Conservation (phyloP, 2,888 invertebrate genomes). For the Thelaira solivaga region DNA sequence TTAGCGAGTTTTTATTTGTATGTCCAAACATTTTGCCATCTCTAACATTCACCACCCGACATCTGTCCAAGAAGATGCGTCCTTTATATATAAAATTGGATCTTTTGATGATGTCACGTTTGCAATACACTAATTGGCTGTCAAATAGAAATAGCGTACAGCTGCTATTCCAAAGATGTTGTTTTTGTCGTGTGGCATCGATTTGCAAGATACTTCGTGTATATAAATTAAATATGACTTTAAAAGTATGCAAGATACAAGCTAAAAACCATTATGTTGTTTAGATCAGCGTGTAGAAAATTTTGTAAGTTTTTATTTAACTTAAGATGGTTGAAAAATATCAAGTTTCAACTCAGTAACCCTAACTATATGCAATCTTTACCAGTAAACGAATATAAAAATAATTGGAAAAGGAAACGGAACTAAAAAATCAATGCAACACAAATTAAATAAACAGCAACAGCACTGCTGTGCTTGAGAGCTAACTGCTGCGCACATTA, state of each 20-base stretch:
- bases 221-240: no score
- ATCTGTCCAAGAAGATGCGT: constrained; percentile 85
- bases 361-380: constrained; percentile 35
- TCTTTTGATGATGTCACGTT: constrained; percentile 88
- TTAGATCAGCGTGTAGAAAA: no score
- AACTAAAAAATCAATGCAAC: constrained; percentile 53
- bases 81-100: constrained; percentile 89
- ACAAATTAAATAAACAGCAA: constrained; percentile 54
- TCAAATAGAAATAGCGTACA: constrained; percentile 90
- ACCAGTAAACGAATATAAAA: constrained; percentile 39
- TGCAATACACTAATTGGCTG: constrained; percentile 90
- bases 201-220: constrained; percentile 89
- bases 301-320: no score
- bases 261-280: no score
- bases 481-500: background rate
- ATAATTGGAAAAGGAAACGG: constrained; percentile 48
- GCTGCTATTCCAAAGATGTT: constrained; percentile 88
- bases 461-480: constrained; percentile 6
- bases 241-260: no score
- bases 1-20: constrained; percentile 86
- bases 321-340: no score
- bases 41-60: constrained; percentile 82
- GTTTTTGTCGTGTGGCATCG: constrained; percentile 86
- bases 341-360: background rate
- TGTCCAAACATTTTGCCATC: constrained; percentile 86